These are phyloP conservation scores for Pseudomugil tenellus DNA, from an alignment of 2,797 vertebrate genomes.

Conservation along the genomic window DNA sequence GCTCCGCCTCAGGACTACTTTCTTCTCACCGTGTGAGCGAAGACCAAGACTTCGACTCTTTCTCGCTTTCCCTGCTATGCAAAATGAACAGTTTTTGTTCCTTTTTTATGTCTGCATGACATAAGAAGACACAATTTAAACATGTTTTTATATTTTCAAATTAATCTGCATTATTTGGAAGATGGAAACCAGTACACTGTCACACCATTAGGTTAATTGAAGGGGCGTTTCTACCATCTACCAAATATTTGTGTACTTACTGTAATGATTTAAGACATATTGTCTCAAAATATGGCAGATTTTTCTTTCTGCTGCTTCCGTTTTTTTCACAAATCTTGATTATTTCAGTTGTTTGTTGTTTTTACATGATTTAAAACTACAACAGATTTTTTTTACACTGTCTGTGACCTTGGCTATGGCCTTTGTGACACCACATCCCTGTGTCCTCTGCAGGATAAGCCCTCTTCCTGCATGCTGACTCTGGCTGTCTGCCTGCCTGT, in stretches of 20 bases:
- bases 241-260: not conserved
- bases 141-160: not conserved
- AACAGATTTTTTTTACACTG: slow-evolving; percentile 16
- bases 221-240: not conserved
- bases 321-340: slow-evolving; percentile 22
- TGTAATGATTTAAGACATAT: not conserved
- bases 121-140: not conserved
- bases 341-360: not conserved
- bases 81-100: not conserved
- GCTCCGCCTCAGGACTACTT: slow-evolving; percentile 27
- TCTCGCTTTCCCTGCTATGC: not conserved
- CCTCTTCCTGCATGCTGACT: slow-evolving; percentile 54
- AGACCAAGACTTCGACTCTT: not conserved
- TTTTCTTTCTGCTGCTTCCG: slow-evolving; percentile 1
- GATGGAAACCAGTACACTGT: not conserved
- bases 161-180: not conserved
- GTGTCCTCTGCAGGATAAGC: slow-evolving; percentile 45
- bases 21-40: slow-evolving; percentile 35
- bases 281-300: not conserved
- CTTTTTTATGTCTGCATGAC: not conserved
- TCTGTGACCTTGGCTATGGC: slow-evolving; percentile 55
- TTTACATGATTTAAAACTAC: not conserved
- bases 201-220: not conserved
- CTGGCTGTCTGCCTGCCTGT: slow-evolving; percentile 55
- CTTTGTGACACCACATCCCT: slow-evolving; percentile 47